phyloP scores from a whole-genome alignment of 2,113 vertebrate species.

The Mohoua ochrocephala region DNA sequence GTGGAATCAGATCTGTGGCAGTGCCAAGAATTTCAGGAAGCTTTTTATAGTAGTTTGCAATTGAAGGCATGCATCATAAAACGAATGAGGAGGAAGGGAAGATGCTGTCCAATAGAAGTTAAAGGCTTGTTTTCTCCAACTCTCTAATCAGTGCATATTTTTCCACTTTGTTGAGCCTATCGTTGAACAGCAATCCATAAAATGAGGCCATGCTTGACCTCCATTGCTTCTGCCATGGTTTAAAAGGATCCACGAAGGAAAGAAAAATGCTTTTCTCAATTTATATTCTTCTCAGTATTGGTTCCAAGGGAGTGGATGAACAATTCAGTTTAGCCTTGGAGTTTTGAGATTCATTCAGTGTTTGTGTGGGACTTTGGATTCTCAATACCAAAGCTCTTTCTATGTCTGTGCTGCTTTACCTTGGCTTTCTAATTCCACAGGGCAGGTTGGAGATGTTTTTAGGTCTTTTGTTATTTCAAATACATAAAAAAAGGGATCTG shows the following conservation, averaged over 20 bases:
- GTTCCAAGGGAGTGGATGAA: background rate
- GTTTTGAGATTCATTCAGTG: background rate
- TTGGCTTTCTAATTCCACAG: background rate
- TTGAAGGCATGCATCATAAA: constrained; percentile 42
- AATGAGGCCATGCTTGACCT: background rate
- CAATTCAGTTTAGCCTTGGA: background rate
- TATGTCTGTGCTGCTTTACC: background rate
- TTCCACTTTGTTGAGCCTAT: constrained; percentile 16
- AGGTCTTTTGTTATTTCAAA: background rate
- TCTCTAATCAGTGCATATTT: background rate
- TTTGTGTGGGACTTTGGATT: background rate
- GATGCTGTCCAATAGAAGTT: background rate
- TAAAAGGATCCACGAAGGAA: background rate
- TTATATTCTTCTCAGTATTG: background rate
- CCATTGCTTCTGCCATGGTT: background rate
- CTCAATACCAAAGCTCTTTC: background rate
- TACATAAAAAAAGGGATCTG: background rate
- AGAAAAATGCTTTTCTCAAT: background rate
- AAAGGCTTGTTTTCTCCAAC: background rate
- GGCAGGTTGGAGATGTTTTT: background rate
- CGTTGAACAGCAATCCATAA: background rate
- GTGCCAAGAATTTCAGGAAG: constrained; percentile 57
- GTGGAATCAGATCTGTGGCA: constrained; percentile 30
- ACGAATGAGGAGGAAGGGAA: background rate
- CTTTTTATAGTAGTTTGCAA: constrained; percentile 46